phyloP scores from a whole-genome alignment of 2,113 vertebrate species.

The Murina feae region DNA sequence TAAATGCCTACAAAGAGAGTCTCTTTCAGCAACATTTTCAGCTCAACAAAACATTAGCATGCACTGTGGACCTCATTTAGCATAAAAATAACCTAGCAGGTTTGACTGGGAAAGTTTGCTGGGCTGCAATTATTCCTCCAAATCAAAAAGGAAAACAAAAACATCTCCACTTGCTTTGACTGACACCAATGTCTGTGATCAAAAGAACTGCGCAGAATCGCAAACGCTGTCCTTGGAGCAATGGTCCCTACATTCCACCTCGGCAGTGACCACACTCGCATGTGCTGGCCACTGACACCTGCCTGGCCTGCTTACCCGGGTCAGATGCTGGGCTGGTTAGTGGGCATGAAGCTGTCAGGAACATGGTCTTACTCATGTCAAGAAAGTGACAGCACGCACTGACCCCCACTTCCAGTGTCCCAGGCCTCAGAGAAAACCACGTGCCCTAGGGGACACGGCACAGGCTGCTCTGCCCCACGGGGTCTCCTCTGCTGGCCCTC shows the following conservation, averaged over 20 bases:
- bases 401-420: neutral
- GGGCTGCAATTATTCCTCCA: neutral
- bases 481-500: neutral
- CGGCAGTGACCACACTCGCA: neutral
- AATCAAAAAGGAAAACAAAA: slow-evolving; percentile 18
- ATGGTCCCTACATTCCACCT: neutral
- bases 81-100: slow-evolving; percentile 39
- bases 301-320: neutral
- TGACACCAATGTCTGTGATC: neutral
- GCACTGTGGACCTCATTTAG: neutral
- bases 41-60: slow-evolving; percentile 26
- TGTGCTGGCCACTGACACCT: neutral
- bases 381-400: neutral
- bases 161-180: neutral
- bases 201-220: neutral
- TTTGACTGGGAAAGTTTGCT: neutral
- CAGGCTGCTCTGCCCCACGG: neutral
- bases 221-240: neutral
- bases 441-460: neutral
- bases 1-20: neutral
- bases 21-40: slow-evolving; percentile 6
- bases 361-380: neutral
- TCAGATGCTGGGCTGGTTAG: neutral
- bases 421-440: neutral
- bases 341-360: neutral